Percentiles rank a stretch among this genome's conserved stretches.
These are phyloP conservation scores for Opisthocomus hoazin DNA, from an alignment of 2,113 vertebrate genomes.

Conservation along the genomic window DNA sequence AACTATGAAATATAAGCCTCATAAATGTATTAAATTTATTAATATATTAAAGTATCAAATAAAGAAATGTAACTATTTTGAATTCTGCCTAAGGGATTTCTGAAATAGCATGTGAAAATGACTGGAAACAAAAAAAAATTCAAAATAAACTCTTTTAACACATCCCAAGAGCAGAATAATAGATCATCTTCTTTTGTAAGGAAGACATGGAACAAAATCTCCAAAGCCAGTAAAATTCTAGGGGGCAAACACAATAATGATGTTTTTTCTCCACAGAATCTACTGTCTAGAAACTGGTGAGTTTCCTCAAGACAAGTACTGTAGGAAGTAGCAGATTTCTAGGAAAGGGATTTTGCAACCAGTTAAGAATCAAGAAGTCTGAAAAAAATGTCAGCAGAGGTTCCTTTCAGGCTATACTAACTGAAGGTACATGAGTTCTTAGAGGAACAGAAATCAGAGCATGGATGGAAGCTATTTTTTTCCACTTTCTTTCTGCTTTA, in stretches of 20 bases:
- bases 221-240: background rate
- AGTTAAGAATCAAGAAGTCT: background rate
- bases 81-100: background rate
- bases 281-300: background rate
- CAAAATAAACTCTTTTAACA: background rate
- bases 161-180: background rate
- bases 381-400: background rate
- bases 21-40: background rate
- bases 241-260: rapidly evolving
- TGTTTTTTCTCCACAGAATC: background rate
- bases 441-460: background rate
- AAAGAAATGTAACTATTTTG: background rate
- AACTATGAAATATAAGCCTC: background rate
- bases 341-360: background rate
- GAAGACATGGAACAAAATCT: background rate
- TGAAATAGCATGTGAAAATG: background rate
- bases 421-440: background rate
- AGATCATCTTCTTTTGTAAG: background rate
- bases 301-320: background rate
- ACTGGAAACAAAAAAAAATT: background rate
- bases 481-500: background rate
- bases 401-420: background rate
- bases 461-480: background rate
- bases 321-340: background rate
- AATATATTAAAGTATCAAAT: background rate